Conservation (phyloP, 2,888 invertebrate genomes). For the Cryptocephalus primarius region DNA sequence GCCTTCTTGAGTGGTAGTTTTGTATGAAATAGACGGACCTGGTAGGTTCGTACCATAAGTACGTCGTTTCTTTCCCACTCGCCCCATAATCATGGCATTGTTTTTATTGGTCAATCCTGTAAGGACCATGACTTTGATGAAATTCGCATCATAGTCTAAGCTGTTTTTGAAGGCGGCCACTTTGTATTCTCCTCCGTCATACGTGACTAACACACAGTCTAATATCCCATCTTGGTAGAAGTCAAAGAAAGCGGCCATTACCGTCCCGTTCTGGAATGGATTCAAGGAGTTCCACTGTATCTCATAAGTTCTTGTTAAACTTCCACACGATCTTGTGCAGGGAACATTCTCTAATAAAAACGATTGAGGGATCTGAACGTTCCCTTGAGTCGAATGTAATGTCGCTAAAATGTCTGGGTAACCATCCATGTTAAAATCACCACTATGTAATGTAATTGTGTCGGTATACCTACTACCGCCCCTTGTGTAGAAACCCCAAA, state of each 20-base stretch:
- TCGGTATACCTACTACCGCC: constrained; percentile 47
- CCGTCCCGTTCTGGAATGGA: constrained; percentile 56
- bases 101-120: constrained; percentile 68
- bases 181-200: constrained; percentile 39
- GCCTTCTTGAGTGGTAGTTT: constrained; percentile 81
- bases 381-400: constrained; percentile 31
- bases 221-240: constrained; percentile 90
- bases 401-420: constrained; percentile 85
- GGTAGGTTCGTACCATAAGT: constrained; percentile 87
- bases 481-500: constrained; percentile 52
- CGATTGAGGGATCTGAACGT: constrained; percentile 41
- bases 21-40: constrained; percentile 48
- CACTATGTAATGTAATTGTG: constrained; percentile 71
- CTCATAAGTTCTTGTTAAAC: constrained; percentile 62
- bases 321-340: constrained; percentile 52
- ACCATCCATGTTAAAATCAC: constrained; percentile 94
- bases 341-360: constrained; percentile 72
- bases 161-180: constrained; percentile 78
- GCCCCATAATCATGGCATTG: constrained; percentile 59
- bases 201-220: constrained; percentile 63
- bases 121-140: constrained; percentile 88
- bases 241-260: constrained; percentile 85
- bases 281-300: constrained; percentile 66
- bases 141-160: constrained; percentile 88
- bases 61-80: constrained; percentile 62